Percentiles rank a stretch among this genome's conserved stretches.
These are phyloP conservation scores for Melipona beecheii DNA, from an alignment of 2,888 invertebrate genomes.

Conservation along the genomic window DNA sequence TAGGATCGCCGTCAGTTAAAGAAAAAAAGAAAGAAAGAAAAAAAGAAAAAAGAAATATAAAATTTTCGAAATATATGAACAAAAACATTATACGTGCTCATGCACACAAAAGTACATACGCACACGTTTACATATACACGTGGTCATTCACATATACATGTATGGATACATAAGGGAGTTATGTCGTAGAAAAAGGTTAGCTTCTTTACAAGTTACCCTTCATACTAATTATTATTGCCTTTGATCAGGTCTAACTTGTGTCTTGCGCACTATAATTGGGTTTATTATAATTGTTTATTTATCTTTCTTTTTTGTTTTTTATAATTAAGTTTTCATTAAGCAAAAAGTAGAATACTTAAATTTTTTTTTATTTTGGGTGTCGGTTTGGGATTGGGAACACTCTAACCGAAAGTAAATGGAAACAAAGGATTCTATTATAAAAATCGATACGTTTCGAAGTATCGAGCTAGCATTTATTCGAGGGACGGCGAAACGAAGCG, in stretches of 20 bases:
- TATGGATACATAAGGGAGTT: constrained; percentile 51
- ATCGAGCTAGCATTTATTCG: constrained; percentile 25
- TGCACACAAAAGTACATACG: constrained; percentile 31
- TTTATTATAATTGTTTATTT: constrained; percentile 64
- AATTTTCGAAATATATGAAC: constrained; percentile 58
- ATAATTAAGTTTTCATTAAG: constrained; percentile 66
- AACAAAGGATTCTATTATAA: constrained; percentile 21
- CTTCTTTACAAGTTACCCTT: constrained; percentile 59
- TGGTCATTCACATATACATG: constrained; percentile 30
- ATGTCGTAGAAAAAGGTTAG: constrained; percentile 38
- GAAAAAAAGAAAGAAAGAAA: constrained; percentile 17
- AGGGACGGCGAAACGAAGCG: constrained; percentile 49
- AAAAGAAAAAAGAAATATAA: constrained; percentile 29
- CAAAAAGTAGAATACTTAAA: constrained; percentile 40
- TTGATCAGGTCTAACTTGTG: constrained; percentile 69
- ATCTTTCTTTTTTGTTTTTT: constrained; percentile 35
- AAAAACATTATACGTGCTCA: constrained; percentile 58
- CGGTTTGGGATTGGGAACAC: constrained; percentile 76
- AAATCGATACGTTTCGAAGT: constrained; percentile 32
- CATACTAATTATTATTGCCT: constrained; percentile 66
- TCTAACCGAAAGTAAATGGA: constrained; percentile 72
- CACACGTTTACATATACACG: constrained; percentile 42
- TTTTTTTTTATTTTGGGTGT: constrained; percentile 70
- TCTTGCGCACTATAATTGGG: constrained; percentile 69
- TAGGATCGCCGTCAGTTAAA: constrained; percentile 40